Evolutionary conservation across 2,113 vertebrate species (phyloP), one percentile per base, ranked within the genome.

Genomic region (Pygoscelis antarcticus): DNA sequence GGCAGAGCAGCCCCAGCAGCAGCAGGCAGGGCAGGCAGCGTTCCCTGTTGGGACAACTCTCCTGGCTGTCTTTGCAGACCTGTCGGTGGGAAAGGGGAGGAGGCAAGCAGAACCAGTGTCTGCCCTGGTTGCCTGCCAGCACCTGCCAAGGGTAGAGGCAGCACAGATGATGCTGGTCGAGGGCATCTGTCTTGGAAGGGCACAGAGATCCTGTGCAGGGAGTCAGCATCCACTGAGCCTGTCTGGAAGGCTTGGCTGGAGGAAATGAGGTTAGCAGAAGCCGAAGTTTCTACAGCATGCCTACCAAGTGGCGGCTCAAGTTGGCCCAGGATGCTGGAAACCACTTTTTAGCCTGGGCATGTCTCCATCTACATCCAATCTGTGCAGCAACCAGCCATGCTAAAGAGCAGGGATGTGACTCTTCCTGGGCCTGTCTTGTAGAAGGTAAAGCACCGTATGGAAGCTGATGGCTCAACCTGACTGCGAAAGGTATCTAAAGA

Each of bases 281-380:
- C 88, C 80, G 91, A 95, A 94, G 64, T 78, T 94, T 55, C 84
- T 89, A 15, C 89, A 85, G 91, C 61, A 69, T 65, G 91, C 74
- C 78, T 93, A 85, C 57, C 36, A 61, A 84, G 81, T 16, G 74
- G 61, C 3, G 2, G 89, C 74, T 94, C 52, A 34, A 65, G 34
- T 85, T 96, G 95, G 93, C 96, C 78, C 57, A 52, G 78, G 74
- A 69, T 94, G 70, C 84, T 95, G 91, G 89, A 94, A 96, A 76
- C 3, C 27, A 49, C 34, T 87, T 93, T 71, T 84, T 38, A 93
- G 78, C 57, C 70, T 91, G 89, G 96, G 93, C 92, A 90, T 3
- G 11, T 72, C 78, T 96, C 96, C 94, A 93, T 96, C 84, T 82
- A 52, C 34, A 47, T 68, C 52, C 91, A 85, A 87, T 96, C 94